Base-by-base conservation (phyloP, 1,140 invertebrate species). In the Dendrolimus kikuchii region DNA sequence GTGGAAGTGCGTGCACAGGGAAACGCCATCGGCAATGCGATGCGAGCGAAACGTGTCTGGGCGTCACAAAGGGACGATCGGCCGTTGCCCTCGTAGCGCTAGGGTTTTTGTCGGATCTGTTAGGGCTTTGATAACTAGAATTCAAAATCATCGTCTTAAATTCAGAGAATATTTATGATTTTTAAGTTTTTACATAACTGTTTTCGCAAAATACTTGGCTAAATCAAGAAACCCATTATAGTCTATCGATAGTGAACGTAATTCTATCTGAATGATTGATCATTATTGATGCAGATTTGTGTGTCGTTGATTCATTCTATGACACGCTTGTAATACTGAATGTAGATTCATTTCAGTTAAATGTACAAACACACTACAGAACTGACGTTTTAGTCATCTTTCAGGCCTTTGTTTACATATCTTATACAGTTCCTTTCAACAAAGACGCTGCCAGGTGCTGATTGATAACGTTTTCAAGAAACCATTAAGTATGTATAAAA, bases 81-180 rank as follows among this genome's bases (percentile, higher is more conserved):
- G 72, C 63, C 74, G 60, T 69, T 77, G 74, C 64, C 72, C 72
- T 63, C 66, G 49, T 51, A 59, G 49, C 60, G 53, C 57, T 57
- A 66, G 56, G 48, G 38, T 62, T 43, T 23, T 23, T 23, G 23
- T 23, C 23, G 23, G 23, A 23, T 23, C 23, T 23, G 23, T 23
- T 23, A 23, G 23, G 23, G 23, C 23, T 23, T 23, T 23, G 23
- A 23, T 23, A 23, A 23, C 23, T 23, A 23, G 23, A 23, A 23
- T 23, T 23, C 23, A 23, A 23, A 23, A 23, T 23, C 23, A 23
- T 23, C 23, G 23, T 3, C 23, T 23, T 23, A 23, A 23, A 23
- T 23, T 23, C 3, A 23, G 23, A 23, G 23, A 23, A 23, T 23
- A 23, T 23, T 23, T 23, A 23, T 23, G 23, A 23, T 23, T 23